A percentile compares a stretch with the other conserved stretches of the same genome.
Conservation (phyloP, 2,888 invertebrate species). For the Rhynchonema sp. region DNA sequence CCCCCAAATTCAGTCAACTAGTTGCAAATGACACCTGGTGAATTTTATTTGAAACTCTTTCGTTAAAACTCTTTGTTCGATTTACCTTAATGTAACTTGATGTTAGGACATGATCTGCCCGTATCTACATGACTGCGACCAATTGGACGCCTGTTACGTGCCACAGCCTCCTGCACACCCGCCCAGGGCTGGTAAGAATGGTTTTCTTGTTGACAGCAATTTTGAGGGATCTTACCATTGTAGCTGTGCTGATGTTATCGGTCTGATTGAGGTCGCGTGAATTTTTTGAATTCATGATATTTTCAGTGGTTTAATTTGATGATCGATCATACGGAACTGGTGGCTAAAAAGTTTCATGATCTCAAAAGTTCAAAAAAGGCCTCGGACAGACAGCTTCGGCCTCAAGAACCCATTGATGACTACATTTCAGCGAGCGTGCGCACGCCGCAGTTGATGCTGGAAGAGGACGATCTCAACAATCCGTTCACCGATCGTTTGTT, state of each 20-base stretch:
- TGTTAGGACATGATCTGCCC: not conserved
- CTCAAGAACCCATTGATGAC: too few species aligned
- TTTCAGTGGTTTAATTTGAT: not conserved
- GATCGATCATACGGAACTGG: too few species aligned
- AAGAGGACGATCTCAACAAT: slow-evolving; percentile 25
- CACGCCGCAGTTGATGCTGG: slow-evolving; percentile 7
- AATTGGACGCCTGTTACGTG: not conserved
- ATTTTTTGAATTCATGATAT: not conserved
- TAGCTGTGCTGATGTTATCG: too few species aligned
- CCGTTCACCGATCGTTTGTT: slow-evolving; percentile 34
- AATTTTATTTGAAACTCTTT: too few species aligned
- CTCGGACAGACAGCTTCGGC: too few species aligned
- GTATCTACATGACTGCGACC: not conserved
- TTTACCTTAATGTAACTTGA: not conserved
- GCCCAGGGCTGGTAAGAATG: not conserved
- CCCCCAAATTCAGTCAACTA: too few species aligned
- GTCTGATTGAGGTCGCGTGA: too few species aligned
- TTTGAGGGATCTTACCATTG: too few species aligned
- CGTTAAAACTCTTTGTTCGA: not conserved
- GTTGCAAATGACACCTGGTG: too few species aligned
- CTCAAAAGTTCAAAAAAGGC: too few species aligned
- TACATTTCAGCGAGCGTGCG: not conserved
- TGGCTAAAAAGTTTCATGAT: too few species aligned
- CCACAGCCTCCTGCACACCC: not conserved
- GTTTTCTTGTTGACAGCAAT: too few species aligned